Conservation (phyloP, 2,888 invertebrate species). For the Julus scandinavius region DNA sequence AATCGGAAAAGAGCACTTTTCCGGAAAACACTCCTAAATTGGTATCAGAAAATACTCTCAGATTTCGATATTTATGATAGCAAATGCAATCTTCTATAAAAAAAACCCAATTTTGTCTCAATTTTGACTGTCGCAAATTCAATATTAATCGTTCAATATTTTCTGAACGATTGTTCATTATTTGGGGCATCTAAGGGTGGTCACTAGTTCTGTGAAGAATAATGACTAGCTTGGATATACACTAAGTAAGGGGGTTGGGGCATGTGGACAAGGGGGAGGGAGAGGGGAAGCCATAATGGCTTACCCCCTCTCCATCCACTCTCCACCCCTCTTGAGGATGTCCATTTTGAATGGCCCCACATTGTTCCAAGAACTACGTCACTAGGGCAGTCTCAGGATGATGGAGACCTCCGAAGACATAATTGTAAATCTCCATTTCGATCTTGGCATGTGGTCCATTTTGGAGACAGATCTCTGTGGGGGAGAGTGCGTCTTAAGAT, state of each 20-base stretch:
- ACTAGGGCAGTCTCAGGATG: too few species aligned
- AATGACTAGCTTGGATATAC: not conserved
- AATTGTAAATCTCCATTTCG: not conserved
- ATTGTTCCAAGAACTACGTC: too few species aligned
- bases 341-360: too few species aligned
- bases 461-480: conserved; percentile 15
- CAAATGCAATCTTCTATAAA: too few species aligned
- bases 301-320: too few species aligned
- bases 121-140: not conserved
- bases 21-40: not conserved
- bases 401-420: not conserved
- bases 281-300: too few species aligned
- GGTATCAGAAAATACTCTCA: not conserved
- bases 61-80: not conserved
- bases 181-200: not conserved
- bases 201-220: not conserved
- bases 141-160: not conserved
- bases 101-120: too few species aligned
- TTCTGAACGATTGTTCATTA: not conserved
- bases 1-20: not conserved
- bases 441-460: conserved; percentile 39
- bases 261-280: too few species aligned
- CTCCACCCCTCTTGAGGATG: too few species aligned
- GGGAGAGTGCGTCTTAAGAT: not conserved
- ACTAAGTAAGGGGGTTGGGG: too few species aligned